Base-by-base conservation (phyloP, 2,888 invertebrate genomes). In the Apoderus coryli region DNA sequence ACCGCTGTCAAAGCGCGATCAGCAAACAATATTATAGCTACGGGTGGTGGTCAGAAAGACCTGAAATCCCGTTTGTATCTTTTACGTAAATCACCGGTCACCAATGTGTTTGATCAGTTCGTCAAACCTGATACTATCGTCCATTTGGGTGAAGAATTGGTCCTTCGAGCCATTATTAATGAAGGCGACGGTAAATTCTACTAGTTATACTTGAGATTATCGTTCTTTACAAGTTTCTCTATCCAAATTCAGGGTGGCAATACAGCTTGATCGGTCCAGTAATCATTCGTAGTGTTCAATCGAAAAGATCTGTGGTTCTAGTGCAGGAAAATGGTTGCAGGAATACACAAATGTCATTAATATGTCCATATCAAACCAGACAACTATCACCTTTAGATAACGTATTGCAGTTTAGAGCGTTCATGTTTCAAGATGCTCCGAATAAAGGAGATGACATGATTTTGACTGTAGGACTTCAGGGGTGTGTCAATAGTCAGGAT, bases 341-440 rank as follows among this genome's bases (percentile, higher is more conserved):
- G 0, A 59, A 60, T 41, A 56, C 60, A 0, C 49, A 56, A 10
- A 63, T 65, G 57, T 53, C 54, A 22, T 50, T 52, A 22, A 48
- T 67, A 4, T 64, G 65, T 35, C 56, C 61, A 0, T 53, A 56
- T 32, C 48, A 57, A 11, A 64, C 65, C 4, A 45, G 49, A 12
- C 54, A 57, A 29, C 15, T 49, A 7, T 42, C 36, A 9, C 61
- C 65, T 0, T 43, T 67, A 16, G 56, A 58, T 0, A 59, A 61
- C 32, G 52, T 60, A 3, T 38, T 64, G 14, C 40, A 43, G 16
- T 46, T 52, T 14, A 59, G 65, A 28, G 67, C 69, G 2, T 64
- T 69, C 23, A 61, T 69, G 57, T 71, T 72, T 43, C 65, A 69
- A 35, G 68, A 65, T 9, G 67, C 69, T 60, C 56, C 53, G 11